Conservation (phyloP, 2,113 vertebrate genomes). For the Larimichthys polyactis region DNA sequence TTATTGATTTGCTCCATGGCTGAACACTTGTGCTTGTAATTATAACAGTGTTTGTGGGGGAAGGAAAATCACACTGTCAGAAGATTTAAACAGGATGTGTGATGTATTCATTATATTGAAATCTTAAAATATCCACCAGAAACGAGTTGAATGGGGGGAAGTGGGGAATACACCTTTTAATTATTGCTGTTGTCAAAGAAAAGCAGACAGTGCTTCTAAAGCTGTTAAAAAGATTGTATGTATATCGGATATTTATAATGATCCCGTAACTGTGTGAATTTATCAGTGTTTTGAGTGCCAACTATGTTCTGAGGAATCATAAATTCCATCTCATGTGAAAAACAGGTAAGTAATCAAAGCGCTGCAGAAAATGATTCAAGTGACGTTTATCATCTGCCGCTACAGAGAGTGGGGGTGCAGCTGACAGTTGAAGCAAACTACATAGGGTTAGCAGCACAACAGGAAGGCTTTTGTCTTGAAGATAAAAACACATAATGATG, state of each 20-base stretch:
- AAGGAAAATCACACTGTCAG: constrained; percentile 6
- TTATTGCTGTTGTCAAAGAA: constrained; percentile 1
- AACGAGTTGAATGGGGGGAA: constrained; percentile 1
- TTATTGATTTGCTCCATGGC: constrained; percentile 54
- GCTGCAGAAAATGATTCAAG: constrained; percentile 45
- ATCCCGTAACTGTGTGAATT: constrained; percentile 28
- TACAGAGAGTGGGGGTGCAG: constrained; percentile 21
- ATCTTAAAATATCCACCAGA: constrained; percentile 9
- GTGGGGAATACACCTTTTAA: constrained; percentile 9
- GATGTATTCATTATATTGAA: constrained; percentile 4
- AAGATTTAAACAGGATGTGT: constrained; percentile 15
- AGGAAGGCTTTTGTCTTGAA: constrained; percentile 65
- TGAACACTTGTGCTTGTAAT: constrained; percentile 32
- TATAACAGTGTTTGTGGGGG: constrained; percentile 7
- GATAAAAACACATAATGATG: constrained; percentile 59
- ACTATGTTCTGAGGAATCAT: constrained; percentile 35
- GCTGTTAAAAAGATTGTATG: constrained; percentile 29
- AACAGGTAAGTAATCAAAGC: constrained; percentile 62
- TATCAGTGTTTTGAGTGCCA: constrained; percentile 23
- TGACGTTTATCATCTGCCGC: constrained; percentile 43
- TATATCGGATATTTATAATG: constrained; percentile 26
- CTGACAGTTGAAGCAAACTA: constrained; percentile 66
- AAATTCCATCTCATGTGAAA: constrained; percentile 42
- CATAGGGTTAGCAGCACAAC: constrained; percentile 52
- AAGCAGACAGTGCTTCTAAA: constrained; percentile 11